phyloP scores from a whole-genome alignment of 1,140 invertebrate species.

The Drosophila jambulina region DNA sequence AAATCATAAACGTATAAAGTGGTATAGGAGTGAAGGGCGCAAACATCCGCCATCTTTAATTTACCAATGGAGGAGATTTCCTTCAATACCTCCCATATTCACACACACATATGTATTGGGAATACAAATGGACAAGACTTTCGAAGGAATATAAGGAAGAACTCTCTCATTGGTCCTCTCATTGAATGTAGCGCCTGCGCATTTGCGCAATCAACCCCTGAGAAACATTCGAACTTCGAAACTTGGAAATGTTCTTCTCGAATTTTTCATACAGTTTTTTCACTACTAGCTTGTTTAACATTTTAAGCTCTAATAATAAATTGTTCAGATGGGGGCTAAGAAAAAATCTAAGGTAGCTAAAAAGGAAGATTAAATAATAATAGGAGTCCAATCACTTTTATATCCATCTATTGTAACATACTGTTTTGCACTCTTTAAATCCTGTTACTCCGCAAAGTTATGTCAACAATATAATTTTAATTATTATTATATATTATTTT shows the following conservation, averaged over 20 bases:
- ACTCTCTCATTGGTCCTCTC: constrained; percentile 71
- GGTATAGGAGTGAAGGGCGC: constrained; percentile 9
- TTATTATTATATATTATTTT: background rate
- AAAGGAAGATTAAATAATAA: background rate
- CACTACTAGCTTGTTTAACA: background rate
- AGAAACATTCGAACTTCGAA: constrained; percentile 33
- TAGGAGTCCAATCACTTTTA: background rate
- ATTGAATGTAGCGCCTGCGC: constrained; percentile 63
- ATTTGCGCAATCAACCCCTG: constrained; percentile 44
- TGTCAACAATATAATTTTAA: background rate
- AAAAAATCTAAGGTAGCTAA: background rate
- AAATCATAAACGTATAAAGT: constrained; percentile 8
- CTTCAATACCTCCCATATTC: constrained; percentile 31
- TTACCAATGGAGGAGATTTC: constrained; percentile 49
- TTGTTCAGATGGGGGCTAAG: too few relatives aligned
- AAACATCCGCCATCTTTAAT: constrained; percentile 73
- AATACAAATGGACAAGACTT: constrained; percentile 33
- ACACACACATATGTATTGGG: constrained; percentile 22
- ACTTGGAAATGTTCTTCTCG: constrained; percentile 26
- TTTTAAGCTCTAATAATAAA: background rate
- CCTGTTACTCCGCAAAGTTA: background rate
- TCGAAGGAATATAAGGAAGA: constrained; percentile 28
- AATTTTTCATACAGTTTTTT: constrained; percentile 2
- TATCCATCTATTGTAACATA: background rate
- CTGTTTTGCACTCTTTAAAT: background rate